Evolutionary conservation across 2,888 invertebrate genomes (phyloP).

Genomic region (Trimorus sp.): DNA sequence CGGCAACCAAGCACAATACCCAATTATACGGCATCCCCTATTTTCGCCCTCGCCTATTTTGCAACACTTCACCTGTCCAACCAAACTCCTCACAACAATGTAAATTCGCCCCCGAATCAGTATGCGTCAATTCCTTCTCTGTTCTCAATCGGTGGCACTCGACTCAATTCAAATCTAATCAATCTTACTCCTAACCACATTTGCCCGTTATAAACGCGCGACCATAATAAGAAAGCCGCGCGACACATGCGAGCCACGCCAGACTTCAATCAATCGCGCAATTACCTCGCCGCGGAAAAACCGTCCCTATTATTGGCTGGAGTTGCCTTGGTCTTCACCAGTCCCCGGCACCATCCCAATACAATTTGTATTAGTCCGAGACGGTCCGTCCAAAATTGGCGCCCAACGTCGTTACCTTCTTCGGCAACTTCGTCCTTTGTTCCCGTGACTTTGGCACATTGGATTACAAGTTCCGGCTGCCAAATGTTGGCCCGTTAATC

Average conservation of each 20-base stretch:
- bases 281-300: slow-evolving; percentile 8
- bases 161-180: slow-evolving; percentile 1
- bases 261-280: slow-evolving; percentile 4
- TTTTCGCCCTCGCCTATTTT: no score
- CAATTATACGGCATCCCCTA: no score
- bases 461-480: slow-evolving; percentile 12
- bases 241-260: slow-evolving; percentile 1
- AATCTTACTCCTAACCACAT: slow-evolving; percentile 9
- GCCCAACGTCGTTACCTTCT: slow-evolving; percentile 12
- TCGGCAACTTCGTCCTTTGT: slow-evolving; percentile 1
- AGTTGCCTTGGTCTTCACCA: background rate
- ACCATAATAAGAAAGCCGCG: slow-evolving; percentile 6
- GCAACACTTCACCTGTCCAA: background rate
- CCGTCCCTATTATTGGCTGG: background rate
- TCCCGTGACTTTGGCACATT: background rate
- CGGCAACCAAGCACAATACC: no score
- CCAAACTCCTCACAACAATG: no score
- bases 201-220: slow-evolving; percentile 17
- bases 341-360: background rate
- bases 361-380: background rate
- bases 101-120: no score
- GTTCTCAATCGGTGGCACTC: no score
- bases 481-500: slow-evolving; percentile 26
- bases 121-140: no score
- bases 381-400: background rate